phyloP scores from a whole-genome alignment of 1,140 invertebrate species.

The Teleogryllus occipitalis region DNA sequence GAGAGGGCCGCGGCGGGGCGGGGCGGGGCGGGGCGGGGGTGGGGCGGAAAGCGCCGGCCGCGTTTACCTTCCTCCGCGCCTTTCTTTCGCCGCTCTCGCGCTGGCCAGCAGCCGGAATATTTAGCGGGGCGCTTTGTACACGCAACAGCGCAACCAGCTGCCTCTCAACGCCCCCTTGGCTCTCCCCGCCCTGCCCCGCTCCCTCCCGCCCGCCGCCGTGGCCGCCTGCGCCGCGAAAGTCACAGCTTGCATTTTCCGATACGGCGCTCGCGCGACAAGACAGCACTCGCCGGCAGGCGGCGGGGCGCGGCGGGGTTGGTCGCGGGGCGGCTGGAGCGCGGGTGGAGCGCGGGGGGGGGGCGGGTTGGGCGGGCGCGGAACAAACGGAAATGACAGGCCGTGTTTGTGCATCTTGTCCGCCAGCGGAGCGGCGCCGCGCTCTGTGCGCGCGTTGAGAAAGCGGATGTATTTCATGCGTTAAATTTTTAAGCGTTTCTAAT shows the following conservation, averaged over 20 bases:
- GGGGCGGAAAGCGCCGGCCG: no score
- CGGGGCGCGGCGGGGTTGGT: background rate
- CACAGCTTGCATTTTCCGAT: slow-evolving; percentile 3
- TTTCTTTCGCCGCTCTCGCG: background rate
- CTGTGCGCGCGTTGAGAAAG: slow-evolving; percentile 20
- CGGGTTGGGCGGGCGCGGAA: background rate
- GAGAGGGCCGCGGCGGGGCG: no score
- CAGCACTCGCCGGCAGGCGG: background rate
- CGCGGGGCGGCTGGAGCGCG: background rate
- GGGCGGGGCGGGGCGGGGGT: no score
- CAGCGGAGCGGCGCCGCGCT: background rate
- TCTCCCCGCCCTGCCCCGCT: no score
- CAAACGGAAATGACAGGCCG: background rate
- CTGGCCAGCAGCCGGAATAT: background rate
- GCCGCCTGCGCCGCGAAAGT: background rate
- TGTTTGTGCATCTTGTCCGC: background rate
- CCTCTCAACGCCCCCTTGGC: no score
- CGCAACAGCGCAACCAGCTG: background rate
- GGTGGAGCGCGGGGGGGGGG: background rate
- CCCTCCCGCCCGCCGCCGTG: no score
- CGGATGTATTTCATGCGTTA: slow-evolving; percentile 36
- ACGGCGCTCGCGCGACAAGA: background rate
- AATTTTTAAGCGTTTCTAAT: slow-evolving; percentile 46
- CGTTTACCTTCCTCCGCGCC: background rate
- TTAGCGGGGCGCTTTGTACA: background rate